Base-by-base conservation (phyloP, 2,888 invertebrate genomes). In the Coremacera marginata region DNA sequence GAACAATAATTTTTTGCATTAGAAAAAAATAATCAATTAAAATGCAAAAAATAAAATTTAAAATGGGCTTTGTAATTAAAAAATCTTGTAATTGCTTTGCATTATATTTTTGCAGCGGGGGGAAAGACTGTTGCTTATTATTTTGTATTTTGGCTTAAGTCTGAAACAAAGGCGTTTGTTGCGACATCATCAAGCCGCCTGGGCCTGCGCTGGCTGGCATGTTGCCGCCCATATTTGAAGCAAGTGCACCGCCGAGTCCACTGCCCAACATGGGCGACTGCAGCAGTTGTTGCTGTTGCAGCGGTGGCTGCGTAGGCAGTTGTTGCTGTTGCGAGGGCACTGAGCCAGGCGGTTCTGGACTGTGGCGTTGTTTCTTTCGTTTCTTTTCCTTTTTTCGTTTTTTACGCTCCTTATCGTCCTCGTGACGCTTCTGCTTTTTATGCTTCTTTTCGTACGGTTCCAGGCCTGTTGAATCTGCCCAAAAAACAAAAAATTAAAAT, bases 331-430 rank as follows among this genome's bases (percentile, higher is more conserved):
- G 76, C 31, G 62, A 34, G 51, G 63, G 70, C 51, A 65, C 63
- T 44, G 72, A 63, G 7, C 72, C 71, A 7, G 82, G 81, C n/a
- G 84, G 96, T 87, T 96, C 96, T 0, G 96, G 96, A 87, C 96
- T 96, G 89, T 96, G 96, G 86, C 96, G 96, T 85, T 96, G 96
- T 89, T 97, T 97, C 93, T 97, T 97, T 83, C 97, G 92, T 85
- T 97, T 97, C 90, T 98, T 97, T 87, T 98, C 97, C 90, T 97
- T 97, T 93, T 97, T 97, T 85, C 97, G 91, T 89, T 97, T 97
- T 90, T 96, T 97, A 51, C 96, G 92, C 86, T 97, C 97, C 86
- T 97, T 97, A 84, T 97, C 97, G 82, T 97, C 97, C 83, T 97
- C 97, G 84, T 97, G 96, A 52, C 96, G 91, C 88, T 96, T 97